These are phyloP conservation scores for Amphipoea lucens DNA, from an alignment of 2,888 invertebrate genomes.

Conservation along the genomic window DNA sequence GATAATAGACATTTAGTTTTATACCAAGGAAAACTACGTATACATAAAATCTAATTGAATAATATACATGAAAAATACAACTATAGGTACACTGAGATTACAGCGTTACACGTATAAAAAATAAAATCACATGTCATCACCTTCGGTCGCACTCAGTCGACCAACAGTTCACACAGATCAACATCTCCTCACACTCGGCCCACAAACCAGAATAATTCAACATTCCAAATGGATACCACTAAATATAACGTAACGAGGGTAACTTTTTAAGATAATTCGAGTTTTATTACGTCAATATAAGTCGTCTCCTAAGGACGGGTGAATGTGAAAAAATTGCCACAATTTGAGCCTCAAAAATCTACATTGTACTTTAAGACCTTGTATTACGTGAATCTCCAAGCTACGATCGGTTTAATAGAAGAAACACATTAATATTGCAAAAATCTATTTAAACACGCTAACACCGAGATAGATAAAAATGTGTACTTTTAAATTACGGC, in stretches of 20 bases:
- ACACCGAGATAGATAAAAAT: slow-evolving; percentile 81
- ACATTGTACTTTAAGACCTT: slow-evolving; percentile 87
- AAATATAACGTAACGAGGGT: slow-evolving; percentile 85
- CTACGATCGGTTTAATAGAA: slow-evolving; percentile 62
- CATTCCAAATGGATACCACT: slow-evolving; percentile 76
- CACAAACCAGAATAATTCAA: slow-evolving; percentile 69
- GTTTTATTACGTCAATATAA: slow-evolving; percentile 70
- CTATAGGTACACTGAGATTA: slow-evolving; percentile 86
- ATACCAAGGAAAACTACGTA: slow-evolving; percentile 80
- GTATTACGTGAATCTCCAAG: slow-evolving; percentile 67
- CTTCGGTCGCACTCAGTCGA: slow-evolving; percentile 66
- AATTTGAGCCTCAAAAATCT: slow-evolving; percentile 83
- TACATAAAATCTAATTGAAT: slow-evolving; percentile 79
- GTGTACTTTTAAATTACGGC: slow-evolving; percentile 71
- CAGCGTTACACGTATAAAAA: slow-evolving; percentile 82
- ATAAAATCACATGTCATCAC: slow-evolving; percentile 86
- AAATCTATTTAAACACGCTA: slow-evolving; percentile 80
- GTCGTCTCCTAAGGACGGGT: slow-evolving; percentile 71
- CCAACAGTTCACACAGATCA: slow-evolving; percentile 65
- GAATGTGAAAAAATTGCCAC: slow-evolving; percentile 73
- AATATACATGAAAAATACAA: slow-evolving; percentile 81
- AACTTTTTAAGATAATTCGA: slow-evolving; percentile 81
- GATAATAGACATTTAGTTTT: slow-evolving; percentile 76
- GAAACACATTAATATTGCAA: slow-evolving; percentile 73
- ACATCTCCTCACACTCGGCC: slow-evolving; percentile 74